A percentile compares a stretch with the other conserved stretches of the same genome.
Conservation (phyloP, 2,113 vertebrate species). For the Isichthys henryi region DNA sequence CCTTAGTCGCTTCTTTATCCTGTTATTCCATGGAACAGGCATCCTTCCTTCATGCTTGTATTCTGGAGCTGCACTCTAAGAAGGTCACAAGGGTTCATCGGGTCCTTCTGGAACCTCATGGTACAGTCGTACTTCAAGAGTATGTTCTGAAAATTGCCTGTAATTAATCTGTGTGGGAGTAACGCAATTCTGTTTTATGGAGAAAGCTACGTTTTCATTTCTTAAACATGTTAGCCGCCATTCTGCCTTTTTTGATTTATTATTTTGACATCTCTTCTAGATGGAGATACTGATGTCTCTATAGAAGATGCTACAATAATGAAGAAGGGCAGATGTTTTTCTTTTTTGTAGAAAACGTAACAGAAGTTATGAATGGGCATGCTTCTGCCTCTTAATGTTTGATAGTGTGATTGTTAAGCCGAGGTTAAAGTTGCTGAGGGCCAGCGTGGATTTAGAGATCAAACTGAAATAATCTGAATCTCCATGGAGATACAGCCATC, state of each 20-base stretch:
- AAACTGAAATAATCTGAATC: not conserved
- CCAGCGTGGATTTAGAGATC: not conserved
- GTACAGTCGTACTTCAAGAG: not conserved
- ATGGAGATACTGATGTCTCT: not conserved
- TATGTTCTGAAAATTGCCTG: not conserved
- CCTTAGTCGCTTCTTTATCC: not conserved
- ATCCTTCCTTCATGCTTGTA: not conserved
- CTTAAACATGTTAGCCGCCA: not conserved
- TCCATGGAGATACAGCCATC: not conserved
- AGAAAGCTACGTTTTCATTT: not conserved
- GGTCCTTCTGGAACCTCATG: not conserved
- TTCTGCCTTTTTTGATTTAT: not conserved
- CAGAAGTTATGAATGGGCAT: not conserved
- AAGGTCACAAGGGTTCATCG: not conserved
- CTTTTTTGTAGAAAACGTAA: not conserved
- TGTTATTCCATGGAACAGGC: not conserved
- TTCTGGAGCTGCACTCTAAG: not conserved
- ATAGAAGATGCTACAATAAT: not conserved
- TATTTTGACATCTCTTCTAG: not conserved
- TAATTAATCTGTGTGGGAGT: not conserved
- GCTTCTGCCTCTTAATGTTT: no score
- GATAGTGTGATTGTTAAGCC: no score
- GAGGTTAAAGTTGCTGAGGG: not conserved
- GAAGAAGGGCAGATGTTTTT: not conserved
- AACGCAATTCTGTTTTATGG: not conserved